Base-by-base conservation (phyloP, 2,888 invertebrate species). In the Sclerodermus sp. region DNA sequence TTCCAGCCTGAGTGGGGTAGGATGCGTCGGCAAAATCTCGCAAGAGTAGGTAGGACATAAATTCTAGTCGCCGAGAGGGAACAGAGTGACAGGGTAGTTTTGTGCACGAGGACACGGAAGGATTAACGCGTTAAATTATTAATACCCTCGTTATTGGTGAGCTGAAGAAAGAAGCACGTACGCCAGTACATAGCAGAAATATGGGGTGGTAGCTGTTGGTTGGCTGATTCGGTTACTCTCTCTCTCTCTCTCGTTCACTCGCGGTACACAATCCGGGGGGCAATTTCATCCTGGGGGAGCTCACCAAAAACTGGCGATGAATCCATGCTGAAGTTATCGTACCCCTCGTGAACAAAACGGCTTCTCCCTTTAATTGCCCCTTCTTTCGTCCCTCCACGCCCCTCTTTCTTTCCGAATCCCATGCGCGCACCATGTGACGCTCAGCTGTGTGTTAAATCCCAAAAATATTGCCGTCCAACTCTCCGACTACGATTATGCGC, bases 101-200 rank as follows among this genome's bases (percentile, higher is more conserved):
- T 3, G 8, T 5, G 8, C 3, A 5, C 23, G 23, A 5, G 23
- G 3, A 8, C 23, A 5, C 3, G 3, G 4, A 50, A 49, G 58
- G 60, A 70, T 67, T 67, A 66, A 66, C 55, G 64, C 60, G 61
- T 68, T 70, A 64, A 71, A 73, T 71, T 69, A 71, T 73, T 66
- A 68, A 71, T 68, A 58, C 53, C 45, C 51, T 45, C 14, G 30
- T 32, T 34, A 31, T 42, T 40, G 45, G 39, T 34, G 43, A 18
- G 18, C 13, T 45, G 37, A 44, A 47, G 48, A 42, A 38, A 45
- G 41, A 40, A 47, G 16, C 42, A 29, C 43, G 43, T 48, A 47
- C 55, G 42, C 53, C 3, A 23, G n/a, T n/a, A 23, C 4, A 23
- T 5, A 23, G 8, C 4, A 23, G 23, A 5, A 8, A 23, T 8